A percentile compares a stretch with the other conserved stretches of the same genome.
Conservation (phyloP, 2,888 invertebrate species). For the Lycophotia porphyrea region DNA sequence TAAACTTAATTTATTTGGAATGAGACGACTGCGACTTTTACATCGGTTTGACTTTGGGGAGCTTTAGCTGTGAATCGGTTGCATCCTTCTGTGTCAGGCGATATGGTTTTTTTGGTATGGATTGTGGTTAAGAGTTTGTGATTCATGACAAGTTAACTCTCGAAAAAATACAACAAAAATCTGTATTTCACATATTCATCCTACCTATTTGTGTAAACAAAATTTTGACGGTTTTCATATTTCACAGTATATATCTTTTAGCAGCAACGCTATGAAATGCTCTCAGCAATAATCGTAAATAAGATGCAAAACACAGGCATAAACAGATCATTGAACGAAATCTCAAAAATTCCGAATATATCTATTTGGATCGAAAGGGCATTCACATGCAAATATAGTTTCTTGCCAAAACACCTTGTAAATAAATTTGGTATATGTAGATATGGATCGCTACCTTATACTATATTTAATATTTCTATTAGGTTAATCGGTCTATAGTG, state of each 20-base stretch:
- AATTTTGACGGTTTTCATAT: background rate
- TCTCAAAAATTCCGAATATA: constrained; percentile 44
- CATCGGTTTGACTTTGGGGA: background rate
- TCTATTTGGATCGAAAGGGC: constrained; percentile 54
- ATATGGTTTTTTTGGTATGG: background rate
- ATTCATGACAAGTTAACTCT: background rate
- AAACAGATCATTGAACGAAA: constrained; percentile 52
- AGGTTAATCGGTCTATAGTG: constrained; percentile 26
- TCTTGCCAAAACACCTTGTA: constrained; percentile 53
- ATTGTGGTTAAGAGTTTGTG: background rate
- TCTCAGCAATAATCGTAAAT: constrained; percentile 44
- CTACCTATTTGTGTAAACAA: background rate
- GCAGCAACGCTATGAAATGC: constrained; percentile 13
- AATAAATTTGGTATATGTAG: constrained; percentile 37
- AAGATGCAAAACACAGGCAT: constrained; percentile 40
- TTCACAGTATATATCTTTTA: constrained; percentile 27
- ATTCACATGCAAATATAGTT: constrained; percentile 51
- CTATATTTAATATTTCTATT: constrained; percentile 23
- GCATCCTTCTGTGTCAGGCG: background rate
- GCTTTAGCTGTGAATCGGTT: background rate
- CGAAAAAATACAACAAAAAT: background rate
- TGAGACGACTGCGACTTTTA: constrained; percentile 24
- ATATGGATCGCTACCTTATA: constrained; percentile 19
- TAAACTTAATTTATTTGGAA: constrained; percentile 52
- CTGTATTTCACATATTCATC: too few relatives aligned